phyloP scores from a whole-genome alignment of 2,113 vertebrate genomes.

The Macaca fascicularis region DNA sequence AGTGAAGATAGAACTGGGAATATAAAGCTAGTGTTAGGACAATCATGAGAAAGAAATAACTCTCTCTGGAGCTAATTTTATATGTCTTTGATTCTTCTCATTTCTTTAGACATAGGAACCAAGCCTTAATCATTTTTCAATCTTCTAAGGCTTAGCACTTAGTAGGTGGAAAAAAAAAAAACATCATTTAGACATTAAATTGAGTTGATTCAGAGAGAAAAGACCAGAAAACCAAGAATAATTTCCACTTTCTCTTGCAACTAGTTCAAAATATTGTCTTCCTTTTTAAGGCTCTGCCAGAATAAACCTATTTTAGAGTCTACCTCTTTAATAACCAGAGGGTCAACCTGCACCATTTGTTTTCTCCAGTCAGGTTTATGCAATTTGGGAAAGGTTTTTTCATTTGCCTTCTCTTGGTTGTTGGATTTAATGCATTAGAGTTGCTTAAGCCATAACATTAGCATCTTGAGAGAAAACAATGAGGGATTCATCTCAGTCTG shows the following conservation, averaged over 20 bases:
- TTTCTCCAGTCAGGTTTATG: not conserved
- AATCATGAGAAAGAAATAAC: not conserved
- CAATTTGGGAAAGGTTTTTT: not conserved
- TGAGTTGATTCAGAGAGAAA: not conserved
- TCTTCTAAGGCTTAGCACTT: not conserved
- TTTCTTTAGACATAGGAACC: not conserved
- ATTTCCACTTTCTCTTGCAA: not conserved
- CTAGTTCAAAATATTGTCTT: not conserved
- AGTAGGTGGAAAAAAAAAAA: not conserved
- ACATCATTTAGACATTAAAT: not conserved
- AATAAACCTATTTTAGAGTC: not conserved
- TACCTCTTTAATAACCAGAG: not conserved
- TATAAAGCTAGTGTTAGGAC: not conserved
- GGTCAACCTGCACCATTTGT: not conserved
- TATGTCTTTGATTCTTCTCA: not conserved
- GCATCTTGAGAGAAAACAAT: not conserved
- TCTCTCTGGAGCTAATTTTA: not conserved
- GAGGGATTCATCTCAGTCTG: not conserved
- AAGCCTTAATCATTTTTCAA: not conserved
- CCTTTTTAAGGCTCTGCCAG: not conserved
- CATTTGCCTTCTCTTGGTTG: not conserved
- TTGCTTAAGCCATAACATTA: not conserved
- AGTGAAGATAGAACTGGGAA: not conserved
- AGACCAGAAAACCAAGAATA: not conserved
- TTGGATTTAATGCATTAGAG: not conserved